Evolutionary conservation across 2,797 vertebrate species (phyloP), one percentile per base, ranked within the genome.

Genomic region (Clamator glandarius): DNA sequence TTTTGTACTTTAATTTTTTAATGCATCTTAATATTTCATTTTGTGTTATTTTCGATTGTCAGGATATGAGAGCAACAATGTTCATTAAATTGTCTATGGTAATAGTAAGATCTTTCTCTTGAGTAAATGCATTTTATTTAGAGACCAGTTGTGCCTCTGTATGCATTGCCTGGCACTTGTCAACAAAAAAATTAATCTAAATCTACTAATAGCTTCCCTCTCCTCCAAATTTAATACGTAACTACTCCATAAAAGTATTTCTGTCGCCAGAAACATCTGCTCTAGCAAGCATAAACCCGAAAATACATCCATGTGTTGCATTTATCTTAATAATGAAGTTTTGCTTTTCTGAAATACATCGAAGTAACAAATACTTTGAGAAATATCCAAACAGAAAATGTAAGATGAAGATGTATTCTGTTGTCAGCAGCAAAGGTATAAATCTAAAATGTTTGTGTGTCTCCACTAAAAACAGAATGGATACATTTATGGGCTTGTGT

Each of bases 41-140:
- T 76, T 39, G 26, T 74, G 4, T 54, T 87, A 6, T 77, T 83
- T 86, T 70, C 8, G 23, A 55, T n/a, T 57, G 20, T n/a, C 31
- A 50, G 51, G 13, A 31, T 52, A 50, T 21, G 28, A 85, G 6
- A 77, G 31, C 29, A 58, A 20, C 33, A 66, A n/a, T 39, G 31
- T 28, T 76, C 7, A 42, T 82, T 64, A 58, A 58, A 61, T 61
- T 79, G 21, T 66, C 68, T 51, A 0, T 48, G 21, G 21, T 73
- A 58, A 44, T 41, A 54, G 28, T 31, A 55, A 83, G 46, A 23
- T 54, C 50, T 64, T 92, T 77, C 31, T 79, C 29, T 70, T 89
- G 70, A 84, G 41, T 82, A 89, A 86, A 84, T 72, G 25, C 44
- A 15, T 86, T 90, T 90, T 69, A 76, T 79, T 82, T 87, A 66